Conservation (phyloP, 2,888 invertebrate species). For the Dynastes maya region DNA sequence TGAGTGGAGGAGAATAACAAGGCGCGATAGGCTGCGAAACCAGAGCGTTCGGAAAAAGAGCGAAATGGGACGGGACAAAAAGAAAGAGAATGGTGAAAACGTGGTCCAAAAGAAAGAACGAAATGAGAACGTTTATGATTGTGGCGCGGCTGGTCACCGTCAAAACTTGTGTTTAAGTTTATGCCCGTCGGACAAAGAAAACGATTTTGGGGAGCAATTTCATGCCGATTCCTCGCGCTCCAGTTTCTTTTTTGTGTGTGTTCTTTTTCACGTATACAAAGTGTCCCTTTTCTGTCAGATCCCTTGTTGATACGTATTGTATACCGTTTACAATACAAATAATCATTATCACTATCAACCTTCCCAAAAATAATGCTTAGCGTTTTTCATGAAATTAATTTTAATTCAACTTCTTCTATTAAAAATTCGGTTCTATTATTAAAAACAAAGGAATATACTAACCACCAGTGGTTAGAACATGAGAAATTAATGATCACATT, state of each 20-base stretch:
- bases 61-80: background rate
- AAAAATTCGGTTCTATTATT: no score
- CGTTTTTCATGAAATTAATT: no score
- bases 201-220: slow-evolving; percentile 44
- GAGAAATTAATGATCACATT: no score
- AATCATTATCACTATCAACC: no score
- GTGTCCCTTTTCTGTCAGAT: background rate
- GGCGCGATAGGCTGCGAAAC: slow-evolving; percentile 1
- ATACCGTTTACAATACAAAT: background rate
- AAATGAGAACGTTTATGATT: slow-evolving; percentile 42
- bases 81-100: background rate
- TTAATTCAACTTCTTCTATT: no score
- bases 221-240: slow-evolving; percentile 29
- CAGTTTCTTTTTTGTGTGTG: slow-evolving; percentile 19
- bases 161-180: slow-evolving; percentile 47
- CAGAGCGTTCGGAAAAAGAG: background rate
- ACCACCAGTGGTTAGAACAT: no score
- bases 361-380: no score
- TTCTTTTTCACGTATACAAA: background rate
- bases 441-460: no score
- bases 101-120: background rate
- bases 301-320: background rate
- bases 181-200: slow-evolving; percentile 45
- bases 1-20: background rate
- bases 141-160: slow-evolving; percentile 38